phyloP scores from a whole-genome alignment of 2,888 invertebrate species.

The Hirudinaria manillensis region DNA sequence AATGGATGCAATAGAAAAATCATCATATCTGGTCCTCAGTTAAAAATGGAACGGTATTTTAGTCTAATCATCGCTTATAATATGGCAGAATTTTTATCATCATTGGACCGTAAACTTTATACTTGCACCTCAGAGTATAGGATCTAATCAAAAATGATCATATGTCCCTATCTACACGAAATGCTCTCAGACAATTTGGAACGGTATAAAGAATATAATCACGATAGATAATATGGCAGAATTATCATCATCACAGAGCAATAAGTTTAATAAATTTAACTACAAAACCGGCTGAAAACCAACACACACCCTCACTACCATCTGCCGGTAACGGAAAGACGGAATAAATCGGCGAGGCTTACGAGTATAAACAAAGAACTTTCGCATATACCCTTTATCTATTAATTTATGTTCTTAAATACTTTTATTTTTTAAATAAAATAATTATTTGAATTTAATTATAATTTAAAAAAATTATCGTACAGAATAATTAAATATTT shows the following conservation, averaged over 20 bases:
- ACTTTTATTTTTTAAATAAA: too few species aligned
- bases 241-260: constrained; percentile 1
- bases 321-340: too few species aligned
- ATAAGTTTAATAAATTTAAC: too few species aligned
- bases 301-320: too few species aligned
- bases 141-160: background rate
- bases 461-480: too few species aligned
- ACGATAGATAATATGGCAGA: constrained; percentile 2
- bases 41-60: constrained; percentile 17
- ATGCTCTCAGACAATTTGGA: background rate
- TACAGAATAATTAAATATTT: too few species aligned
- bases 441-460: too few species aligned
- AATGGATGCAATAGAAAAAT: background rate
- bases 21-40: background rate
- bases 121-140: constrained; percentile 5
- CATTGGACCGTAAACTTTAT: background rate
- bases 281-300: too few species aligned
- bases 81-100: constrained; percentile 22
- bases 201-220: background rate
- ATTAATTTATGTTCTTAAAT: too few species aligned
- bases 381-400: too few species aligned
- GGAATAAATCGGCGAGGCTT: too few species aligned
- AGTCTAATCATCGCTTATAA: constrained; percentile 2
- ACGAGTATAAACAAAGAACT: too few species aligned
- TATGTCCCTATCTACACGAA: constrained; percentile 12